Conservation (phyloP, 2,797 vertebrate genomes). For the Gephyroberyx darwinii region DNA sequence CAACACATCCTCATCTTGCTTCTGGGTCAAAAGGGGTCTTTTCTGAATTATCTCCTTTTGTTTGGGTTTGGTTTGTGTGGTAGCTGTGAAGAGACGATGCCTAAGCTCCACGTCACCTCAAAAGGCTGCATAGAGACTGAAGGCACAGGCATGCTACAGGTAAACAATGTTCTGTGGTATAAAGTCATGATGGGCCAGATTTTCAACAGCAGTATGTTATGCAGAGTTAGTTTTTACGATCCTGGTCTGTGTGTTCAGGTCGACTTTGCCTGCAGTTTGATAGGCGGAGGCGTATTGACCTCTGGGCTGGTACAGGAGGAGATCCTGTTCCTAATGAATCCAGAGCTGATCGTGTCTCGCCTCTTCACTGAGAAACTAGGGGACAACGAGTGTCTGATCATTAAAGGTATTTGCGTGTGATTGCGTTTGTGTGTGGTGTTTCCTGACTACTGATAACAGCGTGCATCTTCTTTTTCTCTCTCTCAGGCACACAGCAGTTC, state of each 20-base stretch:
- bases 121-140: slow-evolving; percentile 71
- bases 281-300: slow-evolving; percentile 79
- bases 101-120: slow-evolving; percentile 63
- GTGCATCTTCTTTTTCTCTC: not conserved
- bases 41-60: not conserved
- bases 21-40: too few species aligned
- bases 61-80: not conserved
- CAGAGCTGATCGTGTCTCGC: slow-evolving; percentile 80
- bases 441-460: not conserved
- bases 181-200: not conserved
- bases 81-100: slow-evolving; percentile 52
- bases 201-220: too few species aligned
- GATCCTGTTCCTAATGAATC: slow-evolving; percentile 80
- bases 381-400: slow-evolving; percentile 72
- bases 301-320: slow-evolving; percentile 81
- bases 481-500: slow-evolving; percentile 77
- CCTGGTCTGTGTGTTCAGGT: slow-evolving; percentile 59
- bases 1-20: too few species aligned
- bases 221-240: not conserved
- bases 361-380: slow-evolving; percentile 80
- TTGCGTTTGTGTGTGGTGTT: not conserved
- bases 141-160: slow-evolving; percentile 78
- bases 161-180: slow-evolving; percentile 24
- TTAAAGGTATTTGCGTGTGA: slow-evolving; percentile 67
- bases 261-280: slow-evolving; percentile 74